Percentiles rank a stretch among this genome's conserved stretches.
Evolutionary conservation across 2,113 vertebrate genomes (phyloP).

Genomic region (Heterocephalus glaber): DNA sequence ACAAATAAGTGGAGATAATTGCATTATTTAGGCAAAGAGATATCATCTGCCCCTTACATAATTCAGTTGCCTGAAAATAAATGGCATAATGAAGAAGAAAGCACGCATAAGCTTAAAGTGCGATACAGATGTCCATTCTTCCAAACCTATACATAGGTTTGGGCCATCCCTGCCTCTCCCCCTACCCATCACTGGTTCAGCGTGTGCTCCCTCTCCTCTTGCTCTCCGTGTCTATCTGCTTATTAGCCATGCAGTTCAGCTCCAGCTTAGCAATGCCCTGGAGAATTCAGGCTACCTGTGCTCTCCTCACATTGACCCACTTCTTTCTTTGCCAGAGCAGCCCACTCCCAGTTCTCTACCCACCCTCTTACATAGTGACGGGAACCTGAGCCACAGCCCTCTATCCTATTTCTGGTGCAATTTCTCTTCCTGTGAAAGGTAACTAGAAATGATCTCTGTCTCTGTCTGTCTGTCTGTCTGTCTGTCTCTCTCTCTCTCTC

Average conservation of each 20-base stretch:
- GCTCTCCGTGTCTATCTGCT: not conserved
- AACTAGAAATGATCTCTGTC: not conserved
- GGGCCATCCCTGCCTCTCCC: not conserved
- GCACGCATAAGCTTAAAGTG: not conserved
- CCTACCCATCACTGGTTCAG: not conserved
- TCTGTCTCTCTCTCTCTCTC: no score
- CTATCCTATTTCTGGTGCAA: not conserved
- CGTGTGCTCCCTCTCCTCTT: not conserved
- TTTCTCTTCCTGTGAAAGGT: not conserved
- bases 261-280: not conserved
- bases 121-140: not conserved
- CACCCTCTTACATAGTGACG: not conserved
- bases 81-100: not conserved
- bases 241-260: not conserved
- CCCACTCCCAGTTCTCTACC: not conserved
- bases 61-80: not conserved
- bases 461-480: no score
- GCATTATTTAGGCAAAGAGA: not conserved
- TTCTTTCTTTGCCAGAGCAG: not conserved
- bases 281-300: not conserved
- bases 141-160: no score
- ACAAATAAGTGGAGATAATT: slow-evolving; percentile 12
- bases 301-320: not conserved
- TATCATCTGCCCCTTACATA: not conserved
- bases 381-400: not conserved